Evolutionary conservation across 2,113 vertebrate genomes (phyloP).

Genomic region (human): GRCh38 chr7:33739501-33740000

Average conservation of each 20-base stretch:
- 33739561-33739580: conserved; percentile 29
- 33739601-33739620: conserved; percentile 45
- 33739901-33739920: not conserved
- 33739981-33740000: not conserved
- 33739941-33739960: not conserved
- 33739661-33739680: conserved; percentile 36
- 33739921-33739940: not conserved
- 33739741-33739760: not conserved
- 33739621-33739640: conserved; percentile 54
- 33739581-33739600: not conserved
- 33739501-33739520: conserved; percentile 67
- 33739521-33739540: conserved; percentile 67
- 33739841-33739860: not conserved
- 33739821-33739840: not conserved
- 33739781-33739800: not conserved
- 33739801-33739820: not conserved
- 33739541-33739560: conserved; percentile 27
- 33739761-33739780: not conserved
- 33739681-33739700: conserved; percentile 15
- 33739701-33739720: not conserved
- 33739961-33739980: not conserved
- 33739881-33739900: not conserved
- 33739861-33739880: not conserved
- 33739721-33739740: not conserved
- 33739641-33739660: conserved; percentile 38